Evolutionary conservation across 2,888 invertebrate genomes (phyloP).

Genomic region (Eucriotettix oculatus): DNA sequence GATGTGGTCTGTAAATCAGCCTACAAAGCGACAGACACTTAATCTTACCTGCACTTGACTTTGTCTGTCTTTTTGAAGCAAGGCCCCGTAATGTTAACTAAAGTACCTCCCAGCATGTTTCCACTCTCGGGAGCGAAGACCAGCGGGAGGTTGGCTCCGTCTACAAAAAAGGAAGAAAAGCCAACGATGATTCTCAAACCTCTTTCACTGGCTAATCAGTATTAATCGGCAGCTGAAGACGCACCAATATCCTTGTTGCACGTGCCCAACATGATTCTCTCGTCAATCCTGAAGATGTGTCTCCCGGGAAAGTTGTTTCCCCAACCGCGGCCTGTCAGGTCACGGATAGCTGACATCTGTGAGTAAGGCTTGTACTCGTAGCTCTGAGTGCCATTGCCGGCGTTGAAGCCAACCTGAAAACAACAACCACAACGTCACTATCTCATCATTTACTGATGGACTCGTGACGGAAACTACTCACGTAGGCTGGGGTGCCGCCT

Average conservation of each 20-base stretch:
- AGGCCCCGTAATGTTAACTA: constrained; percentile 92
- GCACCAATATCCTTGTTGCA: constrained; percentile 80
- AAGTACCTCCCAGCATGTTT: constrained; percentile 92
- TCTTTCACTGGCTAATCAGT: neutral
- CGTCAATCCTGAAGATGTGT: constrained; percentile 89
- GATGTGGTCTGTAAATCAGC: neutral
- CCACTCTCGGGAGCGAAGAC: constrained; percentile 90
- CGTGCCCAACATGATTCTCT: constrained; percentile 81
- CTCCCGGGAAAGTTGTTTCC: constrained; percentile 77
- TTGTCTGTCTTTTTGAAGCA: constrained; percentile 66
- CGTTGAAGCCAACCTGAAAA: constrained; percentile 82
- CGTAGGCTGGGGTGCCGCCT: constrained; percentile 73
- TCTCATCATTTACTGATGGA: neutral
- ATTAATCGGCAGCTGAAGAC: neutral
- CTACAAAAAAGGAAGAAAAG: constrained; percentile 28
- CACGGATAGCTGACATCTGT: constrained; percentile 67
- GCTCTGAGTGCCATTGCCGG: constrained; percentile 80
- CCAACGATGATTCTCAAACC: no score
- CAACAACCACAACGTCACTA: neutral
- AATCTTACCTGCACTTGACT: constrained; percentile 43
- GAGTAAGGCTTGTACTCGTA: constrained; percentile 84
- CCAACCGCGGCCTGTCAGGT: constrained; percentile 69
- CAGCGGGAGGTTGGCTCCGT: constrained; percentile 62
- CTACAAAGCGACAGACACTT: neutral
- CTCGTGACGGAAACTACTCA: constrained; percentile 31